Evolutionary conservation across 2,113 vertebrate species (phyloP).

Genomic region (Pedionomus torquatus): DNA sequence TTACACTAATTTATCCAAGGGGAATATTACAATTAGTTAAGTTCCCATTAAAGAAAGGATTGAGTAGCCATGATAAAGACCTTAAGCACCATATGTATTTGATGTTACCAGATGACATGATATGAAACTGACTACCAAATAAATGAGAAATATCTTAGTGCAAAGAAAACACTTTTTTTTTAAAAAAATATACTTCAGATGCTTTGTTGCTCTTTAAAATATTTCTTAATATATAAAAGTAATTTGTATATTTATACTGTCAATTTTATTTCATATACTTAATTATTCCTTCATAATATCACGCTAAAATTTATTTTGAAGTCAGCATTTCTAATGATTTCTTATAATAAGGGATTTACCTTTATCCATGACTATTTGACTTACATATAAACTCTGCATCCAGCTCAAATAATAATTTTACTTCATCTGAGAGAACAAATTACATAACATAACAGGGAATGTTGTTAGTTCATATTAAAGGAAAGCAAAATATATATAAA

Average conservation of each 20-base stretch:
- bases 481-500: background rate
- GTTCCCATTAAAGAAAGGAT: background rate
- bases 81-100: background rate
- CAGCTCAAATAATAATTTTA: background rate
- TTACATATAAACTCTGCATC: background rate
- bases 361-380: background rate
- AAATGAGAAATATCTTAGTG: background rate
- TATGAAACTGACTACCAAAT: background rate
- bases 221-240: background rate
- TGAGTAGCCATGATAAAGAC: background rate
- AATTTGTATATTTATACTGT: background rate
- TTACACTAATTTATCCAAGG: background rate
- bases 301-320: background rate
- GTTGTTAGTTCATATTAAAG: background rate
- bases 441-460: background rate
- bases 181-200: background rate
- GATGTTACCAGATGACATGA: background rate
- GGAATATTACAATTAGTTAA: fast-evolving
- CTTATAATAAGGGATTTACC: background rate
- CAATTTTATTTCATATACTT: background rate
- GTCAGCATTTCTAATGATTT: background rate
- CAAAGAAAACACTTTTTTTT: background rate
- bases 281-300: background rate
- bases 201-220: background rate
- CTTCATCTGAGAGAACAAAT: background rate